These are phyloP conservation scores for Hyla sarda DNA, from an alignment of 2,113 vertebrate species.

Conservation along the genomic window DNA sequence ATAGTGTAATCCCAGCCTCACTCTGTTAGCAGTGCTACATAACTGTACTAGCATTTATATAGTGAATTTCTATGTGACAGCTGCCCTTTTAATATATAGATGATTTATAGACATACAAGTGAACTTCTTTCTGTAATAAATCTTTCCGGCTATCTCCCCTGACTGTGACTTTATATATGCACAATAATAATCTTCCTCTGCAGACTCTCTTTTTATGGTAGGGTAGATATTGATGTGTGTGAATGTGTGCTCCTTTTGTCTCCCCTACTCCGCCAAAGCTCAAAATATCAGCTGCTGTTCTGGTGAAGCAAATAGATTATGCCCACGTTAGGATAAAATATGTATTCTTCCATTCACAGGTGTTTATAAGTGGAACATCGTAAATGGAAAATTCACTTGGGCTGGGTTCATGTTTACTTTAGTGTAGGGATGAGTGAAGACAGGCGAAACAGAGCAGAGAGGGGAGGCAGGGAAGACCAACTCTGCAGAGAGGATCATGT, in stretches of 20 bases:
- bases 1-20: too few relatives aligned
- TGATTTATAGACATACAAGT: neutral
- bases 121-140: neutral
- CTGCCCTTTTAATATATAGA: neutral
- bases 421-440: constrained; percentile 42
- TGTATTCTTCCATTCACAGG: constrained; percentile 65
- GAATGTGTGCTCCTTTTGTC: neutral
- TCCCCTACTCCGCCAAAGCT: neutral
- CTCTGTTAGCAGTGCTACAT: too few relatives aligned
- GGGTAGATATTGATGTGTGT: neutral
- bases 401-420: constrained; percentile 49
- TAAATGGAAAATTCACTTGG: constrained; percentile 47
- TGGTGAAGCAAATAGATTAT: constrained; percentile 60
- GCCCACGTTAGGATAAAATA: constrained; percentile 79
- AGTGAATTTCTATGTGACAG: too few relatives aligned
- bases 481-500: neutral
- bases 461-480: neutral
- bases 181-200: neutral
- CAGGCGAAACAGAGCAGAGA: constrained; percentile 24
- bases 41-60: too few relatives aligned
- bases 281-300: constrained; percentile 23
- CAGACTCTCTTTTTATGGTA: neutral
- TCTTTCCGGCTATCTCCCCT: neutral
- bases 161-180: too few relatives aligned
- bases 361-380: constrained; percentile 51